These are phyloP conservation scores for Magallana angulata DNA, from an alignment of 1,140 invertebrate genomes.

Conservation along the genomic window DNA sequence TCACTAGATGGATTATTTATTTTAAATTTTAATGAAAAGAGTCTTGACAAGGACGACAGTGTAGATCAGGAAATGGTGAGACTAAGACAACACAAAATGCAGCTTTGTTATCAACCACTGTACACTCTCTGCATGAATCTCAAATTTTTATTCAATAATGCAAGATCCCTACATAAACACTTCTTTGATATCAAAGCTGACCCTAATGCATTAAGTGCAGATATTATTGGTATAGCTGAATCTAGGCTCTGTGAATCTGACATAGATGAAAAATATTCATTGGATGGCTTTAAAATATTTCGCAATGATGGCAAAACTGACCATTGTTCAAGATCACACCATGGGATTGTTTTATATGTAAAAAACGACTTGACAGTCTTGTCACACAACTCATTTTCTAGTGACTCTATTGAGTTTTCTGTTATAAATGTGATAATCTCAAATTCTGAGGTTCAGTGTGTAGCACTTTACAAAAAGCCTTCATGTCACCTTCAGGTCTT, in stretches of 20 bases:
- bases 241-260: constrained; percentile 22
- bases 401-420: constrained; percentile 13
- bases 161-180: constrained; percentile 44
- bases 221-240: constrained; percentile 41
- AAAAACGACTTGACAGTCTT: background rate
- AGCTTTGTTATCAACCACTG: constrained; percentile 33
- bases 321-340: background rate
- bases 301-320: background rate
- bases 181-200: constrained; percentile 37
- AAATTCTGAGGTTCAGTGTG: background rate
- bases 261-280: background rate
- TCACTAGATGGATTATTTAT: constrained; percentile 39
- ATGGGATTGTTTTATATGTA: constrained; percentile 38
- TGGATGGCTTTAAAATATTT: constrained; percentile 12
- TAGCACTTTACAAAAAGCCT: constrained; percentile 38
- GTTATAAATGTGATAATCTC: background rate
- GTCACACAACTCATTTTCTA: background rate
- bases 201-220: constrained; percentile 36
- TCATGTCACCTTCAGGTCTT: background rate
- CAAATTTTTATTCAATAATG: constrained; percentile 49
- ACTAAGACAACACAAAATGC: constrained; percentile 20
- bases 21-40: constrained; percentile 45
- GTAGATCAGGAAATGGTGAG: constrained; percentile 48
- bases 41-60: constrained; percentile 1
- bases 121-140: constrained; percentile 28